Evolutionary conservation across 2,888 invertebrate genomes (phyloP), one percentile per base, ranked within the genome.

Genomic region (Stenotaenia linearis): DNA sequence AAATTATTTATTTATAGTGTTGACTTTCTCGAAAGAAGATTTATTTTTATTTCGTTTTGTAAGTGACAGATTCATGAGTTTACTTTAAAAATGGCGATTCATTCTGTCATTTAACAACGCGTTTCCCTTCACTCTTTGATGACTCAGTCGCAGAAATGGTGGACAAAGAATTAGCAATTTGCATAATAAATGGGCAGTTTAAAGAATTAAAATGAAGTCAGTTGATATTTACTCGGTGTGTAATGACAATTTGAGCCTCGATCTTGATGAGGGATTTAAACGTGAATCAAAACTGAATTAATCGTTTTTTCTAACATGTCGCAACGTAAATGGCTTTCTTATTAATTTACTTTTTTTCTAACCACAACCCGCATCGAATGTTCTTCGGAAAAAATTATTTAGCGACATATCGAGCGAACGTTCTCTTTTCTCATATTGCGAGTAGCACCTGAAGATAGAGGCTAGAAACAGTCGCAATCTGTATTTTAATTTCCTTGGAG

Each of bases 401-500:
- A 50, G 15, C 7, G 4, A 3, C 18, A 50, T 50, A 50, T 50
- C 18, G 18, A 50, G 18, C 50, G 18, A 50, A 50, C 18, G 18
- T 50, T 50, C 0, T 18, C 18, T 18, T 50, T 18, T 18, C 50
- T 50, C 69, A 69, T 28, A 69, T 15, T 69, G 69, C 56, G 21
- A 3, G 56, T 21, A 18, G 56, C 69, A 69, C 28, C 69, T 69
- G 69, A 69, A 69, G 69, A 61, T 61, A 23, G 69, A 69, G 69
- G 69, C 69, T 69, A 69, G 69, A 69, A 69, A 69, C 69, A 69
- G 25, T 69, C 50, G 28, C 69, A 69, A 69, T 69, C 69, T 69
- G 69, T 69, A 69, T 69, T 69, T 69, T 69, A 69, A 69, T 69
- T 69, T 69, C 69, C 69, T 69, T 69, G 25, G 69, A 69, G 69